Percentiles rank a stretch among this genome's conserved stretches.
phyloP scores from a whole-genome alignment of 2,797 vertebrate species.

The Loriculus beryllinus region DNA sequence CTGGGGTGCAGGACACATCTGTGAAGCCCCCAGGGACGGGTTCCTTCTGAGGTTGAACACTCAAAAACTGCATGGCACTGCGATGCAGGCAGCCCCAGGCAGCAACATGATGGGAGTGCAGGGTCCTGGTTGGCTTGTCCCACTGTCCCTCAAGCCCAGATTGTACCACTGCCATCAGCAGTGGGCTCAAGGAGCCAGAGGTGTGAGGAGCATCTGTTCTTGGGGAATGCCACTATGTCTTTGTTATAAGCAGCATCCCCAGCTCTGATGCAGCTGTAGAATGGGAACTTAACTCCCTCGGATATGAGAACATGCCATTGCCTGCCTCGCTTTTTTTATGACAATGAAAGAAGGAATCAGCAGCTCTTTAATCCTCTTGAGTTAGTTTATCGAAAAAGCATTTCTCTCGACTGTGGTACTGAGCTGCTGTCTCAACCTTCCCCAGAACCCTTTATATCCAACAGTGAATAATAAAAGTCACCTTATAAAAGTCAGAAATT shows the following conservation, averaged over 20 bases:
- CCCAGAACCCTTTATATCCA: not conserved
- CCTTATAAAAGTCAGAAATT: not conserved
- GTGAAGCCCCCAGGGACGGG: fast-evolving
- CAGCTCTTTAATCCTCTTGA: not conserved
- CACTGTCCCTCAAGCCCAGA: not conserved
- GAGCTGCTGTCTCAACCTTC: not conserved
- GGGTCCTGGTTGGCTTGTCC: not conserved
- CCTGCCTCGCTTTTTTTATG: not conserved
- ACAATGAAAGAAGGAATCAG: not conserved
- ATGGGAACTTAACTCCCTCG: not conserved
- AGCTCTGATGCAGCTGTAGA: not conserved
- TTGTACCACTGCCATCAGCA: not conserved
- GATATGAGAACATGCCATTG: not conserved
- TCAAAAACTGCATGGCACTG: not conserved
- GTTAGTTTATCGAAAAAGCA: not conserved
- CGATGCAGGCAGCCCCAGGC: not conserved
- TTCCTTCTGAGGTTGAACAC: not conserved
- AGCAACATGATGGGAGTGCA: fast-evolving
- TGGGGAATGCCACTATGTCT: not conserved
- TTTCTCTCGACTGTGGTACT: not conserved
- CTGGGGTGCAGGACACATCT: not conserved
- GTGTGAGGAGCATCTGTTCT: not conserved
- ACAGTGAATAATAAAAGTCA: not conserved
- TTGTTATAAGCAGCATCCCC: not conserved
- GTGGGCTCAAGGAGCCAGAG: not conserved